These are phyloP conservation scores for Phalacrocorax carbo DNA, from an alignment of 2,113 vertebrate species.

Conservation along the genomic window DNA sequence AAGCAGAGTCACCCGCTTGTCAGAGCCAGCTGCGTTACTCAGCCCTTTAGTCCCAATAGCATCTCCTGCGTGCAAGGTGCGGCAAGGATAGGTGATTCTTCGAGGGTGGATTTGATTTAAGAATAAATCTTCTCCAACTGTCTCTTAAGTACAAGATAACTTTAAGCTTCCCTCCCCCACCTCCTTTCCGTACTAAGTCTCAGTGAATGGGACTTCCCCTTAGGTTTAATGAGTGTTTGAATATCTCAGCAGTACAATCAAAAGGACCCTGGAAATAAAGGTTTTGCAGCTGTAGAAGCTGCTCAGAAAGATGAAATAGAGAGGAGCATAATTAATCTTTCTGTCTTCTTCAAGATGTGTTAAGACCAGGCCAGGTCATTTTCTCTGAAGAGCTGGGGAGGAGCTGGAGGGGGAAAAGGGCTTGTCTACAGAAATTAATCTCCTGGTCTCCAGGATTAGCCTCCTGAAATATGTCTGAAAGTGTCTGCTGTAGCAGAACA, in stretches of 20 bases:
- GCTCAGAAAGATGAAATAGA: slow-evolving; percentile 6
- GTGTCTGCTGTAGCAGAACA: not conserved
- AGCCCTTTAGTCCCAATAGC: not conserved
- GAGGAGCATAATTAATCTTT: slow-evolving; percentile 26
- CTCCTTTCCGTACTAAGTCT: not conserved
- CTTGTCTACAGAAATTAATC: not conserved
- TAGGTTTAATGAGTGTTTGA: not conserved
- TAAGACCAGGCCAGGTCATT: slow-evolving; percentile 7
- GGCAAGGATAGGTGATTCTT: rapidly evolving
- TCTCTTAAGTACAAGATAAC: not conserved
- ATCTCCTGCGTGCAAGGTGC: not conserved
- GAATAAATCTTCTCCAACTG: not conserved
- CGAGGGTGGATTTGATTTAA: not conserved
- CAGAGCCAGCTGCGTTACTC: not conserved
- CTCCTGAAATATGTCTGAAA: not conserved
- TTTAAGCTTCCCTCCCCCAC: not conserved
- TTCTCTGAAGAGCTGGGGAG: slow-evolving; percentile 9
- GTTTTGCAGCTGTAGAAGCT: not conserved
- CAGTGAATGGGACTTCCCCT: not conserved
- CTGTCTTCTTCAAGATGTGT: not conserved
- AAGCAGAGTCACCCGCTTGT: not conserved
- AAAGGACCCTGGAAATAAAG: not conserved
- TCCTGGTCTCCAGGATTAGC: not conserved
- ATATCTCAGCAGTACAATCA: not conserved
- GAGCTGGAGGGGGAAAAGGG: not conserved